A percentile compares a stretch with the other conserved stretches of the same genome.
These are phyloP conservation scores for Blastobasis adustella DNA, from an alignment of 2,888 invertebrate species.

Conservation along the genomic window DNA sequence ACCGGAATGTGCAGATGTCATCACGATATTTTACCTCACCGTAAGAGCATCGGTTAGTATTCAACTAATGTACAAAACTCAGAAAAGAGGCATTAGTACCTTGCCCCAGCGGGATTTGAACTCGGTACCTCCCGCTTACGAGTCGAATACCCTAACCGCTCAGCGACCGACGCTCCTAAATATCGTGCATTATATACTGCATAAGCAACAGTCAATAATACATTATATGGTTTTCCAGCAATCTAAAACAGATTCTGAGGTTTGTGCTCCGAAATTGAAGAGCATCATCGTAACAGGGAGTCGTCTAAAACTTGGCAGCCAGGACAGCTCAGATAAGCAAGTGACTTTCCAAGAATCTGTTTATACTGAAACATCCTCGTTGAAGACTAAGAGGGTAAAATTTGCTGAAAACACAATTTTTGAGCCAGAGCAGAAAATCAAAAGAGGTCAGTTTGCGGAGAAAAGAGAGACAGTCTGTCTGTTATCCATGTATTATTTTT, in stretches of 20 bases:
- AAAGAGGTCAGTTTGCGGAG: constrained; percentile 40
- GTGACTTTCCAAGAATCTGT: constrained; percentile 52
- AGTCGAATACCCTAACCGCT: no score
- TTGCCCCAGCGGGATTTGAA: no score
- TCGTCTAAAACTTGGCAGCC: constrained; percentile 43
- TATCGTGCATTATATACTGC: no score
- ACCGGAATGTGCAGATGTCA: no score
- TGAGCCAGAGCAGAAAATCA: constrained; percentile 38
- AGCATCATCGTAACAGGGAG: constrained; percentile 53
- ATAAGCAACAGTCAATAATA: not conserved
- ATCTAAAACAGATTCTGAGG: constrained; percentile 39
- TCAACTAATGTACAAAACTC: no score
- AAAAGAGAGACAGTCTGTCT: no score
- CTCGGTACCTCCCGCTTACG: no score
- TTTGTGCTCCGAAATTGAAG: constrained; percentile 45
- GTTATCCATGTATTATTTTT: no score
- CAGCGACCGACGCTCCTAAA: no score
- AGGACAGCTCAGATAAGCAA: constrained; percentile 60
- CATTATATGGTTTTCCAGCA: constrained; percentile 29
- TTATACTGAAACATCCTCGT: constrained; percentile 33
- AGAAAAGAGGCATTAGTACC: no score
- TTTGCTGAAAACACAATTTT: constrained; percentile 63
- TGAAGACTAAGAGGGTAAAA: constrained; percentile 52
- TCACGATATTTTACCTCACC: no score
- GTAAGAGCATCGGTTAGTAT: no score